Conservation (phyloP, 1,140 invertebrate species). For the Maniola jurtina region DNA sequence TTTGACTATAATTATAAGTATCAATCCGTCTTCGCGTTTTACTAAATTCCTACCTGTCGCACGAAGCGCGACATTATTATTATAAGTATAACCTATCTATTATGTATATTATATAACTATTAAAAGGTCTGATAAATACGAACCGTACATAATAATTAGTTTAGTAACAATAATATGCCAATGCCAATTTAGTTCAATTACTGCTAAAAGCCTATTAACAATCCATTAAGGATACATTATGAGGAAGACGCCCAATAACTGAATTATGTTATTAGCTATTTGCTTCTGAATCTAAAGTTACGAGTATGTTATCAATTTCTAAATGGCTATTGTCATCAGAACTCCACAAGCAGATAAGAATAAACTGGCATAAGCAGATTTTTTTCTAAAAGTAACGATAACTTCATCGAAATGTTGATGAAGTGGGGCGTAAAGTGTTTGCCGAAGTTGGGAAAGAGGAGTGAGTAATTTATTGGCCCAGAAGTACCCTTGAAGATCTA, state of each 20-base stretch:
- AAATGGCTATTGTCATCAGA: background rate
- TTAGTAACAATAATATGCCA: background rate
- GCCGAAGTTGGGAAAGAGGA: background rate
- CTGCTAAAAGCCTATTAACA: slow-evolving; percentile 15
- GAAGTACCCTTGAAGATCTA: background rate
- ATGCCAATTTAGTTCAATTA: background rate
- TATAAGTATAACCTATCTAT: background rate
- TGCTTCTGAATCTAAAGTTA: no score
- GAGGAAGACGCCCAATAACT: background rate
- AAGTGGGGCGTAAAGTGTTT: background rate
- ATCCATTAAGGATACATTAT: slow-evolving; percentile 3
- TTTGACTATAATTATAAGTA: no score
- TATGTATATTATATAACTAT: background rate
- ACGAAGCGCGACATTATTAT: no score
- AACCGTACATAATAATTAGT: background rate
- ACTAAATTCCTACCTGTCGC: no score
- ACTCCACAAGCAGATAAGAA: background rate
- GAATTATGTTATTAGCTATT: background rate
- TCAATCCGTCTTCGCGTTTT: no score
- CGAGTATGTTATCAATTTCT: background rate
- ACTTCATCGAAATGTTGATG: no score
- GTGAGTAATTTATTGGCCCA: background rate
- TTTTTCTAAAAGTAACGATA: background rate
- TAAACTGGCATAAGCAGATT: background rate
- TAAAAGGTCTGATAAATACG: background rate